Conservation (phyloP, 2,113 vertebrate genomes). For the Silurus glanis region DNA sequence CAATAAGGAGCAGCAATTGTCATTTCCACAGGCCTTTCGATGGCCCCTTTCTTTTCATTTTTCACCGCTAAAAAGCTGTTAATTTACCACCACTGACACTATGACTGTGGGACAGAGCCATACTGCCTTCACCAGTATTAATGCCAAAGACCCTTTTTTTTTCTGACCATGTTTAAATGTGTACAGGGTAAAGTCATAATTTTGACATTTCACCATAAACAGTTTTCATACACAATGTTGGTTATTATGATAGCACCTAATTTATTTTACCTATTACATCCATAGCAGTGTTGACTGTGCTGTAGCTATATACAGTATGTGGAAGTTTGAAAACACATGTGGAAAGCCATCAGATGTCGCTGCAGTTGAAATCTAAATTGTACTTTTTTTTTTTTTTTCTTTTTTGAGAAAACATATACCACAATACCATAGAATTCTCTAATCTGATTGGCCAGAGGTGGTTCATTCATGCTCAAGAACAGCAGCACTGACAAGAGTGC, state of each 20-base stretch:
- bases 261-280: background rate
- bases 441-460: background rate
- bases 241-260: background rate
- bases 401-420: background rate
- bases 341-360: background rate
- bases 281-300: background rate
- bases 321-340: background rate
- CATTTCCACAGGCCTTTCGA: slow-evolving; percentile 1
- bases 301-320: background rate
- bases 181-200: background rate
- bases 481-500: background rate
- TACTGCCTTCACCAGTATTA: slow-evolving; percentile 1
- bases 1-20: slow-evolving; percentile 35
- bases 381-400: background rate
- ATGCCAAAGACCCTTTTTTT: slow-evolving; percentile 16
- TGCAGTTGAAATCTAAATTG: background rate
- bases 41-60: slow-evolving; percentile 23
- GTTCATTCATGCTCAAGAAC: background rate
- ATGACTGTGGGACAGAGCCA: background rate
- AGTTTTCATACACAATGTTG: background rate
- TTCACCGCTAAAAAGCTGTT: slow-evolving; percentile 22
- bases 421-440: background rate
- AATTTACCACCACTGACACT: background rate
- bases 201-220: background rate
- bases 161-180: background rate